Percentiles rank a stretch among this genome's conserved stretches.
Evolutionary conservation across 2,113 vertebrate genomes (phyloP).

Genomic region (Mormoops blainvillei): DNA sequence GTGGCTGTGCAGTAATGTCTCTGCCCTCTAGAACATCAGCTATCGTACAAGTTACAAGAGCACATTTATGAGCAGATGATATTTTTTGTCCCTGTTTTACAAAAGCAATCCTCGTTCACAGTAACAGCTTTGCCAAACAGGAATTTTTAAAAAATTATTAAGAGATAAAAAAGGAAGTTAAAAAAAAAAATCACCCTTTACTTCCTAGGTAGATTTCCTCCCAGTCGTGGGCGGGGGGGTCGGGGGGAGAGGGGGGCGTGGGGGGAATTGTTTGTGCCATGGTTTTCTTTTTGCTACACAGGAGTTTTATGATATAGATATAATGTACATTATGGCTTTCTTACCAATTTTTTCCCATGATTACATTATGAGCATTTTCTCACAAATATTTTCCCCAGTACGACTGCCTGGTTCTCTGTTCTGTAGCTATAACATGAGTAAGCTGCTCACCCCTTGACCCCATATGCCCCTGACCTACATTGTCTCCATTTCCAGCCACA

Average conservation of each 20-base stretch:
- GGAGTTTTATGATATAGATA: neutral
- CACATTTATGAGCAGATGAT: neutral
- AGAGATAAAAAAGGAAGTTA: neutral
- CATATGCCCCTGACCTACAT: neutral
- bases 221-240: no score
- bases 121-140: neutral
- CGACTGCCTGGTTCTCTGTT: neutral
- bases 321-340: neutral
- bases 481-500: neutral
- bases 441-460: neutral
- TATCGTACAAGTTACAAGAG: neutral
- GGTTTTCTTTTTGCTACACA: neutral
- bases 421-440: neutral
- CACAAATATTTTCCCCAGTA: fast-evolving
- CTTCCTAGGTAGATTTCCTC: neutral
- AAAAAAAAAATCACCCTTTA: neutral
- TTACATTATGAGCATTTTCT: neutral
- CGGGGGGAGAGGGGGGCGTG: no score
- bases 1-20: no score
- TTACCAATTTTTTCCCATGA: neutral
- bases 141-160: neutral
- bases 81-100: neutral
- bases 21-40: neutral
- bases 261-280: neutral
- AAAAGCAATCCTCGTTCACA: neutral